Conservation (phyloP, 2,888 invertebrate species). For the Habroteleia sp. region DNA sequence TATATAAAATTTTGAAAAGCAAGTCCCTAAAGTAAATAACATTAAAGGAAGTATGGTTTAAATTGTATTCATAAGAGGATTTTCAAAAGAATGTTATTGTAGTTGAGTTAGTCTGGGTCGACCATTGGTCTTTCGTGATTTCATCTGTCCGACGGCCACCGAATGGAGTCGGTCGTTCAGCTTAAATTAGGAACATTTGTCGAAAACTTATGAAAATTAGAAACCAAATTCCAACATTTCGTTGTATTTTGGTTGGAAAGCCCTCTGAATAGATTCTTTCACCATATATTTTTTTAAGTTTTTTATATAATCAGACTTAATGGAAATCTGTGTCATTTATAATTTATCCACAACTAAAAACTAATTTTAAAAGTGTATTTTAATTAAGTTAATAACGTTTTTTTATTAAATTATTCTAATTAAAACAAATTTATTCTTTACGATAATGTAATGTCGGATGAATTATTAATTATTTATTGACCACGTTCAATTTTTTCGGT, state of each 20-base stretch:
- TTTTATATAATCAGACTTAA: background rate
- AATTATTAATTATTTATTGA: slow-evolving; percentile 33
- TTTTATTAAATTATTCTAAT: slow-evolving; percentile 27
- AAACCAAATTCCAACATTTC: slow-evolving; percentile 21
- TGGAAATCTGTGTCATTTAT: background rate
- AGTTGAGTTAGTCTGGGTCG: slow-evolving; percentile 22
- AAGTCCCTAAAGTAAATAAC: slow-evolving; percentile 21
- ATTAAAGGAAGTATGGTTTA: slow-evolving; percentile 9
- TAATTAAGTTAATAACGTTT: slow-evolving; percentile 20
- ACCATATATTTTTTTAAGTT: slow-evolving; percentile 1
- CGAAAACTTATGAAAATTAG: slow-evolving; percentile 30
- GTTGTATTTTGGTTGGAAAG: too few species aligned
- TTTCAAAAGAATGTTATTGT: slow-evolving; percentile 48
- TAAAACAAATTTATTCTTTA: slow-evolving; percentile 36
- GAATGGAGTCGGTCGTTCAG: slow-evolving; percentile 23
- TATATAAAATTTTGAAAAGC: too few species aligned
- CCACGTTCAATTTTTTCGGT: slow-evolving; percentile 3
- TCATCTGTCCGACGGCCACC: slow-evolving; percentile 46
- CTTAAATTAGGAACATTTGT: slow-evolving; percentile 48
- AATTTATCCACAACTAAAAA: slow-evolving; percentile 1
- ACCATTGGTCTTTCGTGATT: slow-evolving; percentile 41
- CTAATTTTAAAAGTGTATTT: slow-evolving; percentile 4
- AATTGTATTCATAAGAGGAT: slow-evolving; percentile 23
- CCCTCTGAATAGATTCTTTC: too few species aligned
- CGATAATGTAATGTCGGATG: slow-evolving; percentile 1